A percentile compares a stretch with the other conserved stretches of the same genome.
phyloP scores from a whole-genome alignment of 37 sponge, comb jelly and placozoan species.

The Ephydatia muelleri region DNA sequence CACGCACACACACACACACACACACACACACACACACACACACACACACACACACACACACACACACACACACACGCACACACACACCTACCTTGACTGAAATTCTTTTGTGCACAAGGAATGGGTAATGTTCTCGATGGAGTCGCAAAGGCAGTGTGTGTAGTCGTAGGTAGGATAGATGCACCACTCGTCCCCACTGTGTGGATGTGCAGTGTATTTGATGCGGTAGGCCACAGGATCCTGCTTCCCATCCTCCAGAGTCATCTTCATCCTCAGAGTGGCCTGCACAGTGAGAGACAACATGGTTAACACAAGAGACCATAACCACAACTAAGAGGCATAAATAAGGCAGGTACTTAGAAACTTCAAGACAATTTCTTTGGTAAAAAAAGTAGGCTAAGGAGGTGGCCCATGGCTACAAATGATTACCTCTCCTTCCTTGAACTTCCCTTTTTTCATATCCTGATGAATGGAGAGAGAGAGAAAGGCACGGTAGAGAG shows the following conservation, averaged over 20 bases:
- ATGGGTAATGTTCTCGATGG: slow-evolving; percentile 97
- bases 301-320: not conserved
- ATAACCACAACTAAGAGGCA: not conserved
- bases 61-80: not conserved
- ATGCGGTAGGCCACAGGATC: slow-evolving; percentile 99
- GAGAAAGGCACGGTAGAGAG: not conserved
- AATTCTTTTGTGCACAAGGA: slow-evolving; percentile 99
- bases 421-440: slow-evolving; percentile 86
- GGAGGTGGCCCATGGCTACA: not conserved
- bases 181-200: slow-evolving; percentile 92
- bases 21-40: too few species aligned
- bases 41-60: too few species aligned
- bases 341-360: not conserved
- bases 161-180: slow-evolving; percentile 99
- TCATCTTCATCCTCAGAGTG: slow-evolving; percentile 91
- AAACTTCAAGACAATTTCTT: not conserved
- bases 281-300: slow-evolving; percentile 43
- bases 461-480: slow-evolving; percentile 40
- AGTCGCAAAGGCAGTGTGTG: slow-evolving; percentile 99
- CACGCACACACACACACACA: not conserved
- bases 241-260: slow-evolving; percentile 95
- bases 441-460: slow-evolving; percentile 95
- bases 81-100: slow-evolving; percentile 75
- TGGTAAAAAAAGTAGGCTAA: not conserved
- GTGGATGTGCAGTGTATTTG: slow-evolving; percentile 92